Conservation (phyloP, 2,797 vertebrate species). For the Pseudochirops cupreus region DNA sequence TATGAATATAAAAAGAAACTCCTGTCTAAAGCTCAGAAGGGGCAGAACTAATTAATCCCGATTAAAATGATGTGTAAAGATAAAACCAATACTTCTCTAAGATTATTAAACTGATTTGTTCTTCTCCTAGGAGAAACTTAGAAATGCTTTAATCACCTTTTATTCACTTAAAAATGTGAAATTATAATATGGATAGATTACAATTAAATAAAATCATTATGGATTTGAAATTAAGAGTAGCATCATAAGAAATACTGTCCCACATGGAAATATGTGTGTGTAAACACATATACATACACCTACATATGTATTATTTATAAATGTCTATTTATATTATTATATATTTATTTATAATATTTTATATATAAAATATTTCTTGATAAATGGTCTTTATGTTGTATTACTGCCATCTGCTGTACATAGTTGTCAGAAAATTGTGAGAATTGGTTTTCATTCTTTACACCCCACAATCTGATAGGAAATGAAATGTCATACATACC, state of each 20-base stretch:
- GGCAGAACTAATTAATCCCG: slow-evolving; percentile 9
- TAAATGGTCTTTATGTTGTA: slow-evolving; percentile 52
- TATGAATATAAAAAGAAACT: slow-evolving; percentile 14
- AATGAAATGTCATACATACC: slow-evolving; percentile 42
- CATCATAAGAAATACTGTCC: slow-evolving; percentile 1
- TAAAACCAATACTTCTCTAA: slow-evolving; percentile 27
- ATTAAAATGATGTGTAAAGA: slow-evolving; percentile 39
- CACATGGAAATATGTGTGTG: neutral
- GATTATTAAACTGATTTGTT: slow-evolving; percentile 37
- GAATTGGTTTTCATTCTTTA: neutral
- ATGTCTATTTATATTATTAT: no score
- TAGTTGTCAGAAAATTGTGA: neutral
- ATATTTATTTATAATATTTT: neutral
- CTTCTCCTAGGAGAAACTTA: slow-evolving; percentile 64
- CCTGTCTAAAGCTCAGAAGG: neutral
- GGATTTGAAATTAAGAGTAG: slow-evolving; percentile 56
- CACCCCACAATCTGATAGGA: neutral
- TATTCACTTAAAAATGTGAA: slow-evolving; percentile 67
- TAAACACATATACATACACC: neutral
- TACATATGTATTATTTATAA: no score
- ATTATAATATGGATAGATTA: slow-evolving; percentile 61
- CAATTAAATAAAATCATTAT: slow-evolving; percentile 60
- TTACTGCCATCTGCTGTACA: slow-evolving; percentile 85
- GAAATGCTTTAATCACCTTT: slow-evolving; percentile 67
- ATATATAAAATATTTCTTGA: neutral